Evolutionary conservation across 2,797 vertebrate species (phyloP).

Genomic region (Todus mexicanus): DNA sequence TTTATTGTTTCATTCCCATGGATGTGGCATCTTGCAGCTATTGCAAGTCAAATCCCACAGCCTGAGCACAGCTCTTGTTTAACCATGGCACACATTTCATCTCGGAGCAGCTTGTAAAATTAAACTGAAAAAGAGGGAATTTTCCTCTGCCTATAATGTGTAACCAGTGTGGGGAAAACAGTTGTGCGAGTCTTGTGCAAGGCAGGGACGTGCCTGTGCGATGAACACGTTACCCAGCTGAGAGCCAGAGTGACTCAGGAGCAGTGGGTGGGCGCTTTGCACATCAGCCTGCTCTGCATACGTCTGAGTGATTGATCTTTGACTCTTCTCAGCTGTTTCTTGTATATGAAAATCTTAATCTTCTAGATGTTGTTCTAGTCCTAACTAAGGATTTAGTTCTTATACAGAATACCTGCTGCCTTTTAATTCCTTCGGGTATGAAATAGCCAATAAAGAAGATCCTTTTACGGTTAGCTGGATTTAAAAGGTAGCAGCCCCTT

Average conservation of each 20-base stretch:
- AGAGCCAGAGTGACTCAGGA: not conserved
- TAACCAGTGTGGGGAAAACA: not conserved
- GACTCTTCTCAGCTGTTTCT: not conserved
- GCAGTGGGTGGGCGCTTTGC: not conserved
- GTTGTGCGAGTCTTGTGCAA: not conserved
- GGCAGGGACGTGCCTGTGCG: not conserved
- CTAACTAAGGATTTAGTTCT: not conserved
- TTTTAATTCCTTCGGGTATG: conserved; percentile 14
- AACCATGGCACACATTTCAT: not conserved
- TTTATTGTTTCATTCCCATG: conserved; percentile 15
- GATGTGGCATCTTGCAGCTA: not conserved
- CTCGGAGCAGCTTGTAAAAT: not conserved
- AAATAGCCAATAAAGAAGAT: not conserved
- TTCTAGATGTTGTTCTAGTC: not conserved
- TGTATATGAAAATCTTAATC: not conserved
- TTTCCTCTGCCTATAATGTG: not conserved
- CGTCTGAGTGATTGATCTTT: not conserved
- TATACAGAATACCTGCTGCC: not conserved
- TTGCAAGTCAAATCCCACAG: not conserved
- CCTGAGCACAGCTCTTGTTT: not conserved
- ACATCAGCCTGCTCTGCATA: not conserved
- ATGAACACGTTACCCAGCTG: not conserved
- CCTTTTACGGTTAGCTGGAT: not conserved
- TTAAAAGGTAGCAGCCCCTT: conserved; percentile 9
- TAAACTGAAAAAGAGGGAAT: not conserved